phyloP scores from a whole-genome alignment of 2,888 invertebrate genomes.

The Pandemis heparana region DNA sequence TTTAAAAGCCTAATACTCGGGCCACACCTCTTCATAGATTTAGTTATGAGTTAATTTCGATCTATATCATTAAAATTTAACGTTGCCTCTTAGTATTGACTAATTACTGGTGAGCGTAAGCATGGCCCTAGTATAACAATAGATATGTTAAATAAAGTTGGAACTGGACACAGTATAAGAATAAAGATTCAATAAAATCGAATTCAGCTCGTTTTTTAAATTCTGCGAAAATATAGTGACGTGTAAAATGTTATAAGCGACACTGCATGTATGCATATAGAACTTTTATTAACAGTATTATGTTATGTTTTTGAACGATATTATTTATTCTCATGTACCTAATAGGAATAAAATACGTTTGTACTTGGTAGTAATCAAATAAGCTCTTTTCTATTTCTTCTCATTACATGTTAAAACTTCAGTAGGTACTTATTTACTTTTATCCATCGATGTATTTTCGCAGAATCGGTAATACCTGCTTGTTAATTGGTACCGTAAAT shows the following conservation, averaged over 20 bases:
- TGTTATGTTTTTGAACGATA: too few species aligned
- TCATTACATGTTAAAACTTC: not conserved
- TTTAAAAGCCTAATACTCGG: conserved; percentile 21
- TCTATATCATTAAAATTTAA: not conserved
- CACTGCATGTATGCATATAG: not conserved
- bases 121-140: conserved; percentile 8
- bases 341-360: not conserved
- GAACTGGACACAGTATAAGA: conserved; percentile 32
- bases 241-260: not conserved
- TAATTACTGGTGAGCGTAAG: not conserved
- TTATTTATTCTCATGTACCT: too few species aligned
- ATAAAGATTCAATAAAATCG: conserved; percentile 30
- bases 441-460: conserved; percentile 6
- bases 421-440: not conserved
- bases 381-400: not conserved
- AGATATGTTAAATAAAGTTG: conserved; percentile 34
- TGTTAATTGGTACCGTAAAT: conserved; percentile 6
- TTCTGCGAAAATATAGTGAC: conserved; percentile 26
- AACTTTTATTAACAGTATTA: not conserved
- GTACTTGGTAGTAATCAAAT: not conserved
- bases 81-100: not conserved
- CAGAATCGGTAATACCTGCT: conserved; percentile 21
- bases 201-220: conserved; percentile 18
- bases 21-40: not conserved
- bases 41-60: not conserved